Conservation (phyloP, 1,140 invertebrate species). For the Harpegnathos saltator region DNA sequence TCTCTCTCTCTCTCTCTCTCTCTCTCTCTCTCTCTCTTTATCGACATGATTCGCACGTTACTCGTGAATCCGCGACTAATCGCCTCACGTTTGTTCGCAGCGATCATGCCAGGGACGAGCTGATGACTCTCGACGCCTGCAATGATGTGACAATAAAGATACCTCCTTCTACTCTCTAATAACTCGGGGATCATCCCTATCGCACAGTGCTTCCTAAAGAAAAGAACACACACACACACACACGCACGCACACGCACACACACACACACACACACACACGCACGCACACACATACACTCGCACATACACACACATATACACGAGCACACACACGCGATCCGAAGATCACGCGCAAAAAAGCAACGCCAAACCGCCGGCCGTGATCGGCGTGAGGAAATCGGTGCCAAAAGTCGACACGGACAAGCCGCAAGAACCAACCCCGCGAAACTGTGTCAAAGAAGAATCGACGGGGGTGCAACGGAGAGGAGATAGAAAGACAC, state of each 20-base stretch:
- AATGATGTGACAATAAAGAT: constrained; percentile 86
- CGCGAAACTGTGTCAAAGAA: constrained; percentile 50
- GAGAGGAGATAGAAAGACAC: constrained; percentile 22
- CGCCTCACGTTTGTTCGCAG: constrained; percentile 75
- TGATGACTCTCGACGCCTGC: constrained; percentile 76
- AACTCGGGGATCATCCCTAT: constrained; percentile 79
- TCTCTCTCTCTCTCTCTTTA: too few relatives aligned
- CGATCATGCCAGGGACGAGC: constrained; percentile 80
- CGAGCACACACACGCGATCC: constrained; percentile 22
- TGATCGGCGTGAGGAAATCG: constrained; percentile 54
- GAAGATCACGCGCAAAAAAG: constrained; percentile 48
- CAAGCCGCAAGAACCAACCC: constrained; percentile 49
- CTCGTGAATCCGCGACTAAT: constrained; percentile 12
- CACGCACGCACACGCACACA: too few relatives aligned
- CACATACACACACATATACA: neutral
- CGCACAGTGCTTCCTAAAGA: constrained; percentile 83
- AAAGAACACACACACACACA: neutral
- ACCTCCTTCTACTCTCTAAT: constrained; percentile 79
- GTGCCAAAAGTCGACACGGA: constrained; percentile 71
- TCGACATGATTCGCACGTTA: neutral
- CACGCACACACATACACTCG: neutral
- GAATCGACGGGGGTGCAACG: neutral
- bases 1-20: too few relatives aligned
- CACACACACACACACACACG: neutral
- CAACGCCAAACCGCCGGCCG: constrained; percentile 34